phyloP scores from a whole-genome alignment of 2,888 invertebrate species.

The Drosophila paramelanica region DNA sequence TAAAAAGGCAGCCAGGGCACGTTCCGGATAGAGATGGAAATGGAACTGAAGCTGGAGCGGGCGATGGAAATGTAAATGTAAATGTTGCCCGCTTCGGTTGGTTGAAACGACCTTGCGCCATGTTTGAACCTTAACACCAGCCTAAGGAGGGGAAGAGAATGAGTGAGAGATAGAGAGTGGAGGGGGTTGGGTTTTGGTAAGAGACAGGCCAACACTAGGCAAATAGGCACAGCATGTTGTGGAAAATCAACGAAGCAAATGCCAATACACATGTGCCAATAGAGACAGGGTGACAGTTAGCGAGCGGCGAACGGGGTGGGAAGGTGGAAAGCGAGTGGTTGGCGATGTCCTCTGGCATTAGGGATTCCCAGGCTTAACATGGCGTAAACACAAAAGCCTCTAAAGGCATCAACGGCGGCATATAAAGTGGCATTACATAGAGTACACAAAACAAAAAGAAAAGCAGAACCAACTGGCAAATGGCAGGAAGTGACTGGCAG shows the following conservation, averaged over 20 bases:
- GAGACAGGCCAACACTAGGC: constrained; percentile 56
- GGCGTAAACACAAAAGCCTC: constrained; percentile 80
- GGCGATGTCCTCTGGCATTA: constrained; percentile 72
- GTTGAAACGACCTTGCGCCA: constrained; percentile 75
- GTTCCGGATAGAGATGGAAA: constrained; percentile 38
- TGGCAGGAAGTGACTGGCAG: constrained; percentile 65
- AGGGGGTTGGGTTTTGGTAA: neutral
- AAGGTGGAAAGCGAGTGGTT: constrained; percentile 22
- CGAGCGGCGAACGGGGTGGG: neutral
- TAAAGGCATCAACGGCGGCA: constrained; percentile 83
- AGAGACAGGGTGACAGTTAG: constrained; percentile 17
- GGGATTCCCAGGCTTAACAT: constrained; percentile 81
- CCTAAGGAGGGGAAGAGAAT: constrained; percentile 12
- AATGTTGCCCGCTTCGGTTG: constrained; percentile 66
- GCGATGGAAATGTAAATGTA: constrained; percentile 75
- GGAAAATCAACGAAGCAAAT: constrained; percentile 80
- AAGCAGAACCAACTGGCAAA: constrained; percentile 44
- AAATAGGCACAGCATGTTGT: constrained; percentile 78
- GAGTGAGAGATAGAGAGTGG: neutral
- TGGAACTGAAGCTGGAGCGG: constrained; percentile 16
- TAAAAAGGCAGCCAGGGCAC: constrained; percentile 68
- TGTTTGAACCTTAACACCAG: constrained; percentile 79
- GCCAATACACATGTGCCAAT: constrained; percentile 75
- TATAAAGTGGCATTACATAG: constrained; percentile 82
- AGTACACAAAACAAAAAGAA: constrained; percentile 44